phyloP scores from a whole-genome alignment of 1,140 invertebrate species.

The Orchestia grillus region DNA sequence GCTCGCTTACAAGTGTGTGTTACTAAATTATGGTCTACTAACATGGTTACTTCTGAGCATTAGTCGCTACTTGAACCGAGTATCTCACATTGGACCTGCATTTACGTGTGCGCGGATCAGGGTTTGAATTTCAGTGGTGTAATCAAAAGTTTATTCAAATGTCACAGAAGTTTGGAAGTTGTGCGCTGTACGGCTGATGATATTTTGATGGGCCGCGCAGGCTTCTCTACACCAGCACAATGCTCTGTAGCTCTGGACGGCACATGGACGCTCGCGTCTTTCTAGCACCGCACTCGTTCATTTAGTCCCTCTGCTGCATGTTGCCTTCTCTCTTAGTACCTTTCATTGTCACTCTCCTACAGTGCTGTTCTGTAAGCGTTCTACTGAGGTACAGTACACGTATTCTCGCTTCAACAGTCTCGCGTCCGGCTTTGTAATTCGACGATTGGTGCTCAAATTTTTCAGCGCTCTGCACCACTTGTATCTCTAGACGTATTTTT shows the following conservation, averaged over 20 bases:
- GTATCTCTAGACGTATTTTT: not conserved
- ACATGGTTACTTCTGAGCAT: not conserved
- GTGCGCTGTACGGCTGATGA: not conserved
- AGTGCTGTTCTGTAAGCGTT: not conserved
- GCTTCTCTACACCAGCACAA: slow-evolving; percentile 21
- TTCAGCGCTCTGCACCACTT: not conserved
- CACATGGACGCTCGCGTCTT: slow-evolving; percentile 12
- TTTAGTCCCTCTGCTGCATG: slow-evolving; percentile 32
- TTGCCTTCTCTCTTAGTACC: slow-evolving; percentile 25
- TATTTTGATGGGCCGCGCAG: slow-evolving; percentile 15
- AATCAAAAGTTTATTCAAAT: slow-evolving; percentile 12
- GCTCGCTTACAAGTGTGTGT: not conserved
- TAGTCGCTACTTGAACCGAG: not conserved
- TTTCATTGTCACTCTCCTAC: not conserved
- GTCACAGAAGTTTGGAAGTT: slow-evolving; percentile 12
- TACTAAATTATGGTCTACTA: not conserved
- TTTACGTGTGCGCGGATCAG: not conserved
- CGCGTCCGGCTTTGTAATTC: not conserved
- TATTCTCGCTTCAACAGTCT: not conserved
- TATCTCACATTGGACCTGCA: not conserved
- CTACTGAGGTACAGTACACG: not conserved
- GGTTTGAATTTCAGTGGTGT: not conserved
- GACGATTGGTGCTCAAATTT: not conserved
- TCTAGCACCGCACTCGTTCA: slow-evolving; percentile 37
- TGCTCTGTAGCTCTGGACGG: slow-evolving; percentile 12